These are phyloP conservation scores for Crocuta crocuta DNA, from an alignment of 2,113 vertebrate species.

Conservation along the genomic window DNA sequence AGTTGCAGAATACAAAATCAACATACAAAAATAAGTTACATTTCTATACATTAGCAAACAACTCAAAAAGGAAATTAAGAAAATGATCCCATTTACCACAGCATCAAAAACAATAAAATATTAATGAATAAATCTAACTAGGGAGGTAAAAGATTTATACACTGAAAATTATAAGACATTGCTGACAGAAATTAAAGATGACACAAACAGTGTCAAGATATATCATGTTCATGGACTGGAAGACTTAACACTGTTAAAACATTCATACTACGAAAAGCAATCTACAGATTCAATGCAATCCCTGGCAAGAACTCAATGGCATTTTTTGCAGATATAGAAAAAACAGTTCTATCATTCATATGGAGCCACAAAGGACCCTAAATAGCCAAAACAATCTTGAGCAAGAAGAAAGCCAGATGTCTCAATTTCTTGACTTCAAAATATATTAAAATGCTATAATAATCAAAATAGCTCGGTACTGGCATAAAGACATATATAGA, in stretches of 20 bases:
- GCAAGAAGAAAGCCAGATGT: background rate
- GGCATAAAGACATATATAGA: background rate
- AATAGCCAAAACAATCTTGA: background rate
- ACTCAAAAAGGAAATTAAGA: background rate
- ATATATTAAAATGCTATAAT: background rate
- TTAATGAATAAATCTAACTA: background rate
- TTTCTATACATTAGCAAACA: background rate
- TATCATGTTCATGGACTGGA: background rate
- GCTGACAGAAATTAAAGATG: background rate
- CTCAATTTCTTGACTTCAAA: slow-evolving; percentile 8
- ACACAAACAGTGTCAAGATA: background rate
- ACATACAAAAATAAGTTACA: background rate
- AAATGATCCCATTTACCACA: background rate
- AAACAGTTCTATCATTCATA: background rate
- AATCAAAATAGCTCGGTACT: background rate
- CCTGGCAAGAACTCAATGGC: background rate
- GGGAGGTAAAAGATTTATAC: background rate
- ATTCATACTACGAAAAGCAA: background rate
- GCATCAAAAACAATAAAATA: background rate
- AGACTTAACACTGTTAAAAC: background rate
- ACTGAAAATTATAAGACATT: background rate
- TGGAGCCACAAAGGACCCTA: background rate
- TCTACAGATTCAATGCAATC: background rate
- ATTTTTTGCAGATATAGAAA: background rate
- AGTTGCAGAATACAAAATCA: background rate